Conservation (phyloP, 53 echinoderm and acorn worm species). For the Holothuria scabra region DNA sequence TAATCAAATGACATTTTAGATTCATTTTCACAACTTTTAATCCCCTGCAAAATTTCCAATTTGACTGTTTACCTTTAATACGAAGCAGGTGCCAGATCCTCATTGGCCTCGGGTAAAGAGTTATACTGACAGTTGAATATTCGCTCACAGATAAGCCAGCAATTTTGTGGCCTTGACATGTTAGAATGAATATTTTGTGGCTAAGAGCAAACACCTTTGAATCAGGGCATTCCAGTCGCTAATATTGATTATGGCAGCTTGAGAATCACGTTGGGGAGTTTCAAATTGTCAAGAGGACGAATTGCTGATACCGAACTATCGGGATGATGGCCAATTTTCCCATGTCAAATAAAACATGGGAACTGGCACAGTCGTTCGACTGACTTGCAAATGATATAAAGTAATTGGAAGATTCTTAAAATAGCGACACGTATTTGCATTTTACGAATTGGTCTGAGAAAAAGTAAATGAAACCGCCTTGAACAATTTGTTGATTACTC, state of each 20-base stretch:
- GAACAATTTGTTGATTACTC: too few relatives aligned
- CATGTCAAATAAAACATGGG: too few relatives aligned
- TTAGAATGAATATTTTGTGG: slow-evolving; percentile 16
- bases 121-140: slow-evolving; percentile 16
- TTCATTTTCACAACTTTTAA: slow-evolving; percentile 16
- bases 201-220: slow-evolving; percentile 13
- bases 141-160: neutral
- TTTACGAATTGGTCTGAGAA: too few relatives aligned
- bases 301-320: too few relatives aligned
- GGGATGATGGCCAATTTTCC: too few relatives aligned
- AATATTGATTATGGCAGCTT: slow-evolving; percentile 24
- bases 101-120: neutral
- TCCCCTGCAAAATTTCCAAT: slow-evolving; percentile 35
- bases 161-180: slow-evolving; percentile 27
- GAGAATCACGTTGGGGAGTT: neutral
- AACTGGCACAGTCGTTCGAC: too few relatives aligned
- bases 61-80: slow-evolving; percentile 32
- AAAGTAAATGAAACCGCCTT: too few relatives aligned
- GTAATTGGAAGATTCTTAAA: too few relatives aligned
- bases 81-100: slow-evolving; percentile 36
- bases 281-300: too few relatives aligned
- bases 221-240: slow-evolving; percentile 13
- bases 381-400: too few relatives aligned
- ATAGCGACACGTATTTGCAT: too few relatives aligned
- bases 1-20: slow-evolving; percentile 18